A percentile compares a stretch with the other conserved stretches of the same genome.
phyloP scores from a whole-genome alignment of 2,113 vertebrate species.

The Xiphophorus couchianus region DNA sequence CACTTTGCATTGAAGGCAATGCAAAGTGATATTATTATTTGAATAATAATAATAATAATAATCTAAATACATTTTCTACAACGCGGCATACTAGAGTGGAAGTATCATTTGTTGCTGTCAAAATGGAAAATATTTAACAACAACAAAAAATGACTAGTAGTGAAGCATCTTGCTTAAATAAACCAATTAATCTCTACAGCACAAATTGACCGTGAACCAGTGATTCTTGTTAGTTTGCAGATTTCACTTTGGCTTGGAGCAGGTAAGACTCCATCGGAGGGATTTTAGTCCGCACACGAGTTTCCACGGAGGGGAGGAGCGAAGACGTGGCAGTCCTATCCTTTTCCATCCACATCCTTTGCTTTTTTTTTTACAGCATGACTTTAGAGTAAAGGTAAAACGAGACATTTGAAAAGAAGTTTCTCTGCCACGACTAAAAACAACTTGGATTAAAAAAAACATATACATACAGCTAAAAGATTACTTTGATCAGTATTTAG shows the following conservation, averaged over 20 bases:
- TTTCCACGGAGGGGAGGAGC: conserved; percentile 65
- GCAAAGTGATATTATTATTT: too few relatives aligned
- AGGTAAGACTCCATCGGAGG: conserved; percentile 28
- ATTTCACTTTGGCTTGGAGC: conserved; percentile 25
- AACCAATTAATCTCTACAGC: neutral
- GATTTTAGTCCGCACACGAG: conserved; percentile 14
- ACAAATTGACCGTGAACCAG: neutral
- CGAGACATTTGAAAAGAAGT: neutral
- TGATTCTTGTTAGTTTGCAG: neutral
- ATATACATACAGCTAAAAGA: neutral
- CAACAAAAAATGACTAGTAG: neutral
- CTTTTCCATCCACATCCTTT: conserved; percentile 46
- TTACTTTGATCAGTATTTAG: neutral
- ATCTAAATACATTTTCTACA: neutral
- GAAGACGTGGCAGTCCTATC: conserved; percentile 81
- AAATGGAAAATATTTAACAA: neutral
- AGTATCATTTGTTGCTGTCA: neutral
- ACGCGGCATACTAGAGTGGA: too few relatives aligned
- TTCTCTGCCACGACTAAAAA: neutral
- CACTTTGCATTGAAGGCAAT: neutral
- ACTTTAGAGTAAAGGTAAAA: neutral
- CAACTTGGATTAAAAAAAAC: neutral
- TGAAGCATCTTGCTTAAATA: neutral
- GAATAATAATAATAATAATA: neutral
- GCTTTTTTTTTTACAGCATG: neutral